These are phyloP conservation scores for Globia sparganii DNA, from an alignment of 2,888 invertebrate genomes.

Conservation along the genomic window DNA sequence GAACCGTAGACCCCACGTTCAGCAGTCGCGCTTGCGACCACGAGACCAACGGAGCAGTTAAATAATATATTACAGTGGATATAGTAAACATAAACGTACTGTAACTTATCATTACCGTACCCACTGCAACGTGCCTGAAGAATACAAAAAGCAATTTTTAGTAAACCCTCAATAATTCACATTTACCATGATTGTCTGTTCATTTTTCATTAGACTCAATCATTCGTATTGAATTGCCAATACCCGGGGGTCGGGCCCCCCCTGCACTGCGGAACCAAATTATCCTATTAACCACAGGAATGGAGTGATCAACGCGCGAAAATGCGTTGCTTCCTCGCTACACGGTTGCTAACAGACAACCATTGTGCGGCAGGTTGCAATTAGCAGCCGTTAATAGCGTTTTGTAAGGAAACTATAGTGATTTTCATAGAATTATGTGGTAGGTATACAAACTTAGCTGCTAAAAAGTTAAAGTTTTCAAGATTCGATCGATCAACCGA, in stretches of 20 bases:
- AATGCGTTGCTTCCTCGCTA: constrained; percentile 82
- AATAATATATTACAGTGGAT: no score
- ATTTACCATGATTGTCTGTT: constrained; percentile 15
- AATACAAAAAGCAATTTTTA: constrained; percentile 13
- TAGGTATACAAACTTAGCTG: not conserved
- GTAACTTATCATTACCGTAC: not conserved
- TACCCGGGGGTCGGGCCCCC: constrained; percentile 86
- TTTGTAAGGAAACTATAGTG: constrained; percentile 5
- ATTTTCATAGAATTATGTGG: constrained; percentile 13
- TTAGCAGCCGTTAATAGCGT: constrained; percentile 35
- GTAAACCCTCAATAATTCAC: not conserved
- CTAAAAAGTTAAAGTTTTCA: not conserved
- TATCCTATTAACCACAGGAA: constrained; percentile 87
- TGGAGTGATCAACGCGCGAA: constrained; percentile 87
- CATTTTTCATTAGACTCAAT: constrained; percentile 74
- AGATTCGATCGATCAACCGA: constrained; percentile 1
- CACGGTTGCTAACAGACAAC: constrained; percentile 75
- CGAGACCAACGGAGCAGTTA: no score
- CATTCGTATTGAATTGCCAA: constrained; percentile 79
- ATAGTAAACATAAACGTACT: no score
- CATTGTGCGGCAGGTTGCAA: constrained; percentile 50
- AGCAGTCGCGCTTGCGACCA: no score
- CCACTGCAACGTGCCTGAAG: not conserved
- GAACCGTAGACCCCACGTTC: no score
- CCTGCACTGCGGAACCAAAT: constrained; percentile 83